These are phyloP conservation scores for Orchesellides sinensis DNA, from an alignment of 2,888 invertebrate species.

Conservation along the genomic window DNA sequence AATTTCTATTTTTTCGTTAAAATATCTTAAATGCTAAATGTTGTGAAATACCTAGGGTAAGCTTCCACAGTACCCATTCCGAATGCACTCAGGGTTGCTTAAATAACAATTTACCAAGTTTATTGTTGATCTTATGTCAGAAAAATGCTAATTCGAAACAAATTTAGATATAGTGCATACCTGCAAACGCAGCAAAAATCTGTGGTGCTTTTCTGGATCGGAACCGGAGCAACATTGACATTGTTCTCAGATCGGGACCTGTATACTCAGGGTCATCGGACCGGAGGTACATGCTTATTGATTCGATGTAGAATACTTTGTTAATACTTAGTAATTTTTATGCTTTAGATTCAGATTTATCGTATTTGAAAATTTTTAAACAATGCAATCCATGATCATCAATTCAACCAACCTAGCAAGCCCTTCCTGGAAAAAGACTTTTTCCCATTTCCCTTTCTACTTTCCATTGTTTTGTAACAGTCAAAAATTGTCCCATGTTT, in stretches of 20 bases:
- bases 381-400: too few relatives aligned
- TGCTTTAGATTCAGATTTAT: too few relatives aligned
- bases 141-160: background rate
- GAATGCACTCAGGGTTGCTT: slow-evolving; percentile 70
- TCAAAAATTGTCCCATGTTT: too few relatives aligned
- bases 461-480: too few relatives aligned
- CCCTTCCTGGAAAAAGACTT: too few relatives aligned
- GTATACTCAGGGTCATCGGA: too few relatives aligned
- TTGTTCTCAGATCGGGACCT: background rate
- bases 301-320: too few relatives aligned
- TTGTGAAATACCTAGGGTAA: slow-evolving; percentile 43
- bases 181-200: slow-evolving; percentile 59
- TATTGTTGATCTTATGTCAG: background rate
- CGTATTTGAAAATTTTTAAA: too few relatives aligned
- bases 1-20: background rate
- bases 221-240: slow-evolving; percentile 35
- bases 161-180: slow-evolving; percentile 13
- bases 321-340: too few relatives aligned
- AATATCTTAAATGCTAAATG: background rate
- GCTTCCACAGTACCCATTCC: slow-evolving; percentile 71
- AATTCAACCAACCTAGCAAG: too few relatives aligned
- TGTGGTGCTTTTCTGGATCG: slow-evolving; percentile 27
- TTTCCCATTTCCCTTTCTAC: too few relatives aligned
- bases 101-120: background rate
- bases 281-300: too few relatives aligned